Conservation (phyloP, 2,888 invertebrate genomes). For the Watsonalla cultraria region DNA sequence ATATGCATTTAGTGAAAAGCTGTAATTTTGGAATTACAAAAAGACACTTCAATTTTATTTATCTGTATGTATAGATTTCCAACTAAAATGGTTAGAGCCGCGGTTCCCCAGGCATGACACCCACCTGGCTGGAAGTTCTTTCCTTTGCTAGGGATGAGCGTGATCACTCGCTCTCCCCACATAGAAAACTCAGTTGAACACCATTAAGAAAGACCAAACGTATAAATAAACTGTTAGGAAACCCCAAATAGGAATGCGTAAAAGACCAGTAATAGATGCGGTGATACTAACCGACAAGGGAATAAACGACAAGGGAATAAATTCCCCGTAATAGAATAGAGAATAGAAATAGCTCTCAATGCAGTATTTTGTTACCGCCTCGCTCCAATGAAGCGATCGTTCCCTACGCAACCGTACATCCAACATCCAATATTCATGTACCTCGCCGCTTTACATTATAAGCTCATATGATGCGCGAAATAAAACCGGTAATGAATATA, state of each 20-base stretch:
- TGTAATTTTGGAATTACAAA: too few species aligned
- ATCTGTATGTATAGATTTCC: too few species aligned
- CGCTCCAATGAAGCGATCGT: slow-evolving; percentile 21
- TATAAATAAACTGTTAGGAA: neutral
- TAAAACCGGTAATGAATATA: neutral
- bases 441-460: neutral
- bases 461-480: neutral
- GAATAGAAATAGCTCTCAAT: neutral
- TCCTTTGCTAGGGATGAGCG: too few species aligned
- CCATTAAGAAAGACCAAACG: too few species aligned
- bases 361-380: slow-evolving; percentile 20
- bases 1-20: too few species aligned
- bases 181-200: too few species aligned
- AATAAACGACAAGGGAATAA: neutral
- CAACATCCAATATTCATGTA: neutral
- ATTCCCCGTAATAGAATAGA: neutral
- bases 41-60: too few species aligned
- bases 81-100: too few species aligned
- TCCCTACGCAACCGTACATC: slow-evolving; percentile 5
- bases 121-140: too few species aligned
- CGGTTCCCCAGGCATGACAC: too few species aligned
- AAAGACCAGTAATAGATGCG: too few species aligned
- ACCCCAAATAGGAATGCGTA: neutral
- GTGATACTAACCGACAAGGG: slow-evolving; percentile 1
- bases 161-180: too few species aligned